phyloP scores from a whole-genome alignment of 2,113 vertebrate genomes.

The Hippoglossus stenolepis region DNA sequence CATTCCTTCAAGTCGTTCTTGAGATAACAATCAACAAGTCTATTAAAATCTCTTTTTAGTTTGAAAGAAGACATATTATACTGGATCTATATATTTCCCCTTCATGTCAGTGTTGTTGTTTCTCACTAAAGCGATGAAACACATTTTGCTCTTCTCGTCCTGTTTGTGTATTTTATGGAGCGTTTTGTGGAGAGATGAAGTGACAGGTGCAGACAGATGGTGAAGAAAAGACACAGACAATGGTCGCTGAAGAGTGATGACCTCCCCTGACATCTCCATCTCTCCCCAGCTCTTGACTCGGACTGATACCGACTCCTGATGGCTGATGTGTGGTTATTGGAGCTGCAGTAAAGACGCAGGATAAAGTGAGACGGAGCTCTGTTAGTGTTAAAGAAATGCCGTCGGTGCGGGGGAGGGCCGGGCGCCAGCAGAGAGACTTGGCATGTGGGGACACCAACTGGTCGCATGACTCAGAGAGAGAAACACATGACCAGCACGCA shows the following conservation, averaged over 20 bases:
- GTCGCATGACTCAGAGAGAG: constrained; percentile 69
- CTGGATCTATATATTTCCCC: too few species aligned
- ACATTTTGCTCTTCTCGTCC: too few species aligned
- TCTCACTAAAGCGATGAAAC: too few species aligned
- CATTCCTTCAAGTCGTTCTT: too few species aligned
- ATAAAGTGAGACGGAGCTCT: constrained; percentile 6
- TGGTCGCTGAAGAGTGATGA: neutral
- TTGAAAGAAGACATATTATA: too few species aligned
- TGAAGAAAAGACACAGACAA: neutral
- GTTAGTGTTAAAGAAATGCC: constrained; percentile 29
- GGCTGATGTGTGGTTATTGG: neutral
- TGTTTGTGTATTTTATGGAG: too few species aligned
- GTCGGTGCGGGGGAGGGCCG: constrained; percentile 66
- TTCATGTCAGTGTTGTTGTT: too few species aligned
- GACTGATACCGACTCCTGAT: neutral
- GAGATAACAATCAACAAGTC: too few species aligned
- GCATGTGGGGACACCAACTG: constrained; percentile 78
- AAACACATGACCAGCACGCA: constrained; percentile 36
- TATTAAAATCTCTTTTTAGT: too few species aligned
- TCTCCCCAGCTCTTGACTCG: neutral
- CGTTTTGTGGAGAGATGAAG: too few species aligned
- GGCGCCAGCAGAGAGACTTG: constrained; percentile 57
- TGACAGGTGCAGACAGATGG: too few species aligned
- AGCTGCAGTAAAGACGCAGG: constrained; percentile 11
- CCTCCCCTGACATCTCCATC: neutral